Base-by-base conservation (phyloP, 2,888 invertebrate genomes). In the Halocaridina rubra region DNA sequence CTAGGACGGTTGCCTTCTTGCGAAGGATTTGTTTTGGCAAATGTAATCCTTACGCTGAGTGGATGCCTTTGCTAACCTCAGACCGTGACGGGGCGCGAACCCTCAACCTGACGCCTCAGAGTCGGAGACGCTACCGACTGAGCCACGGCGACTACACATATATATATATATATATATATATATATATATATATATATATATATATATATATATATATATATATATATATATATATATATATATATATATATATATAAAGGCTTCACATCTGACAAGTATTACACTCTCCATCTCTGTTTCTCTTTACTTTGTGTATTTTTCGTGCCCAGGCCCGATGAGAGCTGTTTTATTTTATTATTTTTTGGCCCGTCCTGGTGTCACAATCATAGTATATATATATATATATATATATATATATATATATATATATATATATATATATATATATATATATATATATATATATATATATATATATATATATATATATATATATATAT, bases 141-240 rank as follows among this genome's bases (percentile, higher is more conserved):
- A n/a, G n/a, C n/a, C n/a, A n/a, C n/a, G n/a, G n/a, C n/a, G n/a
- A n/a, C n/a, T n/a, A n/a, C n/a, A n/a, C n/a, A n/a, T n/a, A n/a
- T n/a, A n/a, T n/a, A n/a, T n/a, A n/a, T n/a, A n/a, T n/a, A 75
- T 75, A 75, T 46, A 46, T 29, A 59, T 19, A 27, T 29, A 24
- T 27, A n/a, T 29, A 27, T 29, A 59, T 77, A 24, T 57, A 29
- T 59, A 27, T 24, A 32, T 57, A 29, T 77, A 1, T 57, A 24
- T 24, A 77, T 77, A 19, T 59, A 61, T 77, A 27, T 77, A 30
- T 29, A 57, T 30, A 33, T 29, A 61, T 59, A 33, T 77, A 64
- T 29, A 64, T 77, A 32, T 77, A 77, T 61, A 64, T 77, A 64
- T 64, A 77, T 77, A 77, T 77, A 59, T 77, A 59, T 77, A 30